A percentile compares a stretch with the other conserved stretches of the same genome.
phyloP scores from a whole-genome alignment of 2,888 invertebrate species.

The Adelognathus sp. region DNA sequence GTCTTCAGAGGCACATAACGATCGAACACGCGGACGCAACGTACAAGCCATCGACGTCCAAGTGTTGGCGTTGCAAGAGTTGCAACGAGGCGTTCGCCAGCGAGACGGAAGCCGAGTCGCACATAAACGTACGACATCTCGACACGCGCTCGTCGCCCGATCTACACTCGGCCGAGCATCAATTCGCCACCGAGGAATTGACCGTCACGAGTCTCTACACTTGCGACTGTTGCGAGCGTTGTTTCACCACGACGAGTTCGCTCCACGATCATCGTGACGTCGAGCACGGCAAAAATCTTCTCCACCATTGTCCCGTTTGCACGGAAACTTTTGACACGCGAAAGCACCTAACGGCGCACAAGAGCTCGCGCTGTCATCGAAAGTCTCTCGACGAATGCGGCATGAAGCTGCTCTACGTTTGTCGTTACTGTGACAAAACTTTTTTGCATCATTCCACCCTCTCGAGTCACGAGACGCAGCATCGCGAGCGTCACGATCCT shows the following conservation, averaged over 20 bases:
- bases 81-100: conserved; percentile 68
- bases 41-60: conserved; percentile 47
- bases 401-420: conserved; percentile 52
- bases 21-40: conserved; percentile 58
- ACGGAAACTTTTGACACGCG: conserved; percentile 51
- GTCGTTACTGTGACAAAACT: conserved; percentile 59
- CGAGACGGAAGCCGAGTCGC: conserved; percentile 62
- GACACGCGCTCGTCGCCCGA: conserved; percentile 7
- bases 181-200: conserved; percentile 62
- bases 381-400: conserved; percentile 31
- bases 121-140: conserved; percentile 49
- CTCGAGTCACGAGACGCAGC: conserved; percentile 28
- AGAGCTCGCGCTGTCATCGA: conserved; percentile 30
- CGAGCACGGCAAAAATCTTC: conserved; percentile 49
- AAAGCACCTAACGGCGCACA: conserved; percentile 45
- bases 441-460: conserved; percentile 55
- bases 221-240: conserved; percentile 68
- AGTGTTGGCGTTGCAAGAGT: conserved; percentile 66
- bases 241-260: conserved; percentile 63
- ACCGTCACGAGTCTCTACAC: conserved; percentile 63
- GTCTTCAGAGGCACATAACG: conserved; percentile 69
- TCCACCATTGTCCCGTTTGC: conserved; percentile 63
- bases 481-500: conserved; percentile 46
- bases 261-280: conserved; percentile 65
- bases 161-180: conserved; percentile 53